phyloP scores from a whole-genome alignment of 2,797 vertebrate genomes.

The Streptopelia turtur region DNA sequence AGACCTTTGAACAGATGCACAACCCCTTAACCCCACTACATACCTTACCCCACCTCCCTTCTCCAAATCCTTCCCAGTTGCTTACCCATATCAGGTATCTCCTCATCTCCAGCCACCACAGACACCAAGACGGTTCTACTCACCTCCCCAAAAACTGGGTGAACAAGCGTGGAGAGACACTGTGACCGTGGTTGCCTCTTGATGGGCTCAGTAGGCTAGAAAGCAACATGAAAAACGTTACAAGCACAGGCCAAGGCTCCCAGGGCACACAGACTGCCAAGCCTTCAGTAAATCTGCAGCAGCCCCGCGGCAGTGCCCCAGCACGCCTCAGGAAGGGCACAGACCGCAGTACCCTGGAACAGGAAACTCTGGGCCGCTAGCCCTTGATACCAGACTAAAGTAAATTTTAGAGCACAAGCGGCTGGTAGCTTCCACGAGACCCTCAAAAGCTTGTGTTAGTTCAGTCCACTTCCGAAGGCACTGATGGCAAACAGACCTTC shows the following conservation, averaged over 20 bases:
- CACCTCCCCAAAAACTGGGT: constrained; percentile 97
- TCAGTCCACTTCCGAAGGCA: not conserved
- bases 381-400: not conserved
- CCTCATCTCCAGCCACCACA: not conserved
- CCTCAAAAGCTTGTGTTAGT: not conserved
- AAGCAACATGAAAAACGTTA: not conserved
- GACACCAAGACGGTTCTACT: constrained; percentile 5
- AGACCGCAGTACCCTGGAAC: not conserved
- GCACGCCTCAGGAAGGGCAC: not conserved
- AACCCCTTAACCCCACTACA: not conserved
- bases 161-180: constrained; percentile 91
- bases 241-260: not conserved
- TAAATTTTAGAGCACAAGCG: rapidly evolving
- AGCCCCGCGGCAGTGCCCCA: not conserved
- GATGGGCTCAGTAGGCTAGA: constrained; percentile 86
- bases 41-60: not conserved
- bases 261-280: not conserved
- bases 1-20: not conserved
- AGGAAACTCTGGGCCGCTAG: not conserved
- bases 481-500: constrained; percentile 71
- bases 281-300: not conserved
- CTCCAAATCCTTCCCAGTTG: not conserved
- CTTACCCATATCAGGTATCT: not conserved
- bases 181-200: constrained; percentile 94
- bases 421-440: not conserved